Base-by-base conservation (phyloP, 2,888 invertebrate species). In the Megastigmus dorsalis region DNA sequence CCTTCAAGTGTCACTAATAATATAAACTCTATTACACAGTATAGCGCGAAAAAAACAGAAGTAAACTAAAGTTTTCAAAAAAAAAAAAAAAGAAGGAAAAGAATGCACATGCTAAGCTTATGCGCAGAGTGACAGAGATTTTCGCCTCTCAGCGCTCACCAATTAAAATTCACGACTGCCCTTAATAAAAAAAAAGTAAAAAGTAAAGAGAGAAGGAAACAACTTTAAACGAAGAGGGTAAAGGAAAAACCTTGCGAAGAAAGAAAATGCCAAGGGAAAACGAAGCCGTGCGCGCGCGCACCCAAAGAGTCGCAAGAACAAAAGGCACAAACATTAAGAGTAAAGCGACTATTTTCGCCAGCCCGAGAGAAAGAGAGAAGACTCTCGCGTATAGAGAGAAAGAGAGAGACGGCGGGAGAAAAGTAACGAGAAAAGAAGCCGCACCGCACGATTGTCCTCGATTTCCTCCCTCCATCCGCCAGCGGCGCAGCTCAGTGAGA, bases 251-350 rank as follows among this genome's bases (percentile, higher is more conserved):
- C n/a, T n/a, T n/a, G n/a, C n/a, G n/a, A n/a, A 26, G 30, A 10
- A 9, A 33, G 30, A 18, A 65, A 52, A 20, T n/a, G n/a, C n/a
- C n/a, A 67, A 33, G 28, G 4, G 50, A 68, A 55, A n/a, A 73
- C n/a, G 60, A 65, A 60, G 28, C 63, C 30, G 10, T 6, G 23
- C 15, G 18, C 55, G n/a, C n/a, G n/a, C n/a, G n/a, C n/a, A n/a
- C n/a, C n/a, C n/a, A 36, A 74, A 41, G 55, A 43, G 60, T 28
- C 38, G 4, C 50, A 55, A 48, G 55, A 68, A 75, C 71, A 71
- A 71, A 75, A 71, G 75, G 75, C 38, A 41, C 50, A 55, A 67
- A 55, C 67, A 71, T 71, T 67, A 75, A 63, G 66, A 62, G 54
- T 71, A 70, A 60, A 67, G 67, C 38, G 67, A 57, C 71, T 54